A percentile compares a stretch with the other conserved stretches of the same genome.
Evolutionary conservation across 2,888 invertebrate species (phyloP).

Genomic region (Drosophila nr. fundita): DNA sequence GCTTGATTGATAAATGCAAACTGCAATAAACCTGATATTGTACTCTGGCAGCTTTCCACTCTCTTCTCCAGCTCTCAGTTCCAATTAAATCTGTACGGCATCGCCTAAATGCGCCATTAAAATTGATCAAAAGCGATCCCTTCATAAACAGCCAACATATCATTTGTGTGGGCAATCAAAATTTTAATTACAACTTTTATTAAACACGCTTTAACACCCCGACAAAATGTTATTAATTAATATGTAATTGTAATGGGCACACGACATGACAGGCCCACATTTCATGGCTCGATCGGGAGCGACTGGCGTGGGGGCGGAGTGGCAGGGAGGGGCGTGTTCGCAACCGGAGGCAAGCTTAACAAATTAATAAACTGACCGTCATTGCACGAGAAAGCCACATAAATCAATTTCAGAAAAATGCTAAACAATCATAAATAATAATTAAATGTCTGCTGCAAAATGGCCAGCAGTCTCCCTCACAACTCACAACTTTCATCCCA

Average conservation of each 20-base stretch:
- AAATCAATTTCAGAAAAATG: constrained; percentile 73
- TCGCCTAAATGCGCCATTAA: not conserved
- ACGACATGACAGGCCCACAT: constrained; percentile 59
- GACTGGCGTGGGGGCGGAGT: not conserved
- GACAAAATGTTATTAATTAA: constrained; percentile 78
- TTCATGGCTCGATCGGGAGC: not conserved
- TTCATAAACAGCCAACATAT: constrained; percentile 33
- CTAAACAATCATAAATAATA: constrained; percentile 81
- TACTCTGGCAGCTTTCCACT: not conserved
- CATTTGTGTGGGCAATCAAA: constrained; percentile 48
- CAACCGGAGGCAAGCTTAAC: constrained; percentile 62
- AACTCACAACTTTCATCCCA: no score
- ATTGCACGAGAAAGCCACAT: constrained; percentile 70
- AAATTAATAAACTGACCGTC: constrained; percentile 74
- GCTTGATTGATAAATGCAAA: constrained; percentile 30
- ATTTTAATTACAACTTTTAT: constrained; percentile 54
- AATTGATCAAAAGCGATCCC: constrained; percentile 1
- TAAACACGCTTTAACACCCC: constrained; percentile 64
- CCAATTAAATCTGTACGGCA: constrained; percentile 22
- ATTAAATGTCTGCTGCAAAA: constrained; percentile 61
- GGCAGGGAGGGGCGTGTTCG: not conserved
- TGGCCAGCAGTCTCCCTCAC: constrained; percentile 1
- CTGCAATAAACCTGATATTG: constrained; percentile 15
- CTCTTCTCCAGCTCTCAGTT: not conserved
- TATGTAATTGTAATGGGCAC: constrained; percentile 76